Conservation (phyloP, 1,140 invertebrate species). For the Grapholita molesta region DNA sequence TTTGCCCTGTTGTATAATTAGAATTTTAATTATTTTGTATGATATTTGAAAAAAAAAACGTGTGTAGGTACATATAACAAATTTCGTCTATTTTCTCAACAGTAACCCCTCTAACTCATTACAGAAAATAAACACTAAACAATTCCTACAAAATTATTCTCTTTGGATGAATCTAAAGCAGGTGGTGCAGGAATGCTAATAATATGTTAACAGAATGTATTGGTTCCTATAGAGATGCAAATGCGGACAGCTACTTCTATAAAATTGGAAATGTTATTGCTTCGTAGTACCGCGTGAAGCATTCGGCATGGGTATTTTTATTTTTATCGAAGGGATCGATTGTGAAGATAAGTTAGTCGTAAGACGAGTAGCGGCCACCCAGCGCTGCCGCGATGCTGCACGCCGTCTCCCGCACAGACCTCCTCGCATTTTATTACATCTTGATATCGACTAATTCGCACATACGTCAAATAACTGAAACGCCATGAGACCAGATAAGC, state of each 20-base stretch:
- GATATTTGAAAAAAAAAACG: no score
- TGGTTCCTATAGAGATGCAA: slow-evolving; percentile 70
- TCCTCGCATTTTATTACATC: slow-evolving; percentile 69
- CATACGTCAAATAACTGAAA: slow-evolving; percentile 69
- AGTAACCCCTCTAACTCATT: background rate
- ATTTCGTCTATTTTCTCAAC: background rate
- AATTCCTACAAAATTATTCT: slow-evolving; percentile 24
- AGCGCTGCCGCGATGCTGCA: slow-evolving; percentile 28
- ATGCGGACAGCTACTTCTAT: slow-evolving; percentile 60
- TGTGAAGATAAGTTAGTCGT: slow-evolving; percentile 74
- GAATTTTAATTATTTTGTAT: no score
- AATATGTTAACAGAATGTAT: slow-evolving; percentile 69
- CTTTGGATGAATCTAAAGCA: slow-evolving; percentile 25
- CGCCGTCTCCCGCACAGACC: slow-evolving; percentile 30
- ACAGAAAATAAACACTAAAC: background rate
- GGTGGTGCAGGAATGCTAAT: slow-evolving; percentile 54
- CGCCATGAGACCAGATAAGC: slow-evolving; percentile 26
- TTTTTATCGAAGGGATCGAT: slow-evolving; percentile 73
- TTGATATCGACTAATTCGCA: slow-evolving; percentile 65
- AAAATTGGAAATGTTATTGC: slow-evolving; percentile 69
- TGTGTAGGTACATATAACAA: background rate
- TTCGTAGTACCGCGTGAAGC: slow-evolving; percentile 58
- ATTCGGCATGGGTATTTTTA: slow-evolving; percentile 55
- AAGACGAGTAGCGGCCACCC: slow-evolving; percentile 76
- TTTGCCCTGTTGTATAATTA: no score